Percentiles rank a stretch among this genome's conserved stretches.
Conservation (phyloP, 2,113 vertebrate species). For the Ptilorrhoa leucosticta region DNA sequence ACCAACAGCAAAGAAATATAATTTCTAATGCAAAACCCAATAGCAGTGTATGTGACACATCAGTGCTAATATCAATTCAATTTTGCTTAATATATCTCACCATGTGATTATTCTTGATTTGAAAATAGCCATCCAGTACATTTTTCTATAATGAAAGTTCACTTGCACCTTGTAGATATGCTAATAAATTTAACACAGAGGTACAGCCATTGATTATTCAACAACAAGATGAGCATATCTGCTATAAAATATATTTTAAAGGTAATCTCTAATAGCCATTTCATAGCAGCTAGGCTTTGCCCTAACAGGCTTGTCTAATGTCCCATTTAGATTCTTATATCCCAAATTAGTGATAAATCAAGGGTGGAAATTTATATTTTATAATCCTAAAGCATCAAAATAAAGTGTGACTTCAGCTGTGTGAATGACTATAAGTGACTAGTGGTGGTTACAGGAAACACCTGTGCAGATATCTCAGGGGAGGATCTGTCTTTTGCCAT, state of each 20-base stretch:
- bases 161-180: constrained; percentile 43
- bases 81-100: constrained; percentile 32
- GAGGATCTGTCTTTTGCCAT: neutral
- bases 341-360: constrained; percentile 50
- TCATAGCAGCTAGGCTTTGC: constrained; percentile 33
- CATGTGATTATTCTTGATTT: constrained; percentile 47
- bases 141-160: constrained; percentile 36
- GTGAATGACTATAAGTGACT: neutral
- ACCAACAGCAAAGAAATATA: neutral
- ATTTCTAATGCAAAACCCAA: neutral
- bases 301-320: constrained; percentile 57
- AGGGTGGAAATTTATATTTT: constrained; percentile 46
- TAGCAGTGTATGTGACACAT: constrained; percentile 33
- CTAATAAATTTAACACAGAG: constrained; percentile 53
- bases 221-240: constrained; percentile 32
- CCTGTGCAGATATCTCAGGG: neutral
- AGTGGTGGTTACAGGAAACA: neutral
- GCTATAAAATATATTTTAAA: constrained; percentile 47
- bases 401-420: constrained; percentile 15
- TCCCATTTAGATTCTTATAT: constrained; percentile 41
- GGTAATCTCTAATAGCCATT: constrained; percentile 34
- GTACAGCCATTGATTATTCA: constrained; percentile 49
- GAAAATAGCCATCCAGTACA: constrained; percentile 37
- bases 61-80: constrained; percentile 25
- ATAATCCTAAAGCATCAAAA: constrained; percentile 39